These are phyloP conservation scores for Netelia inedita DNA, from an alignment of 2,888 invertebrate genomes.

Conservation along the genomic window DNA sequence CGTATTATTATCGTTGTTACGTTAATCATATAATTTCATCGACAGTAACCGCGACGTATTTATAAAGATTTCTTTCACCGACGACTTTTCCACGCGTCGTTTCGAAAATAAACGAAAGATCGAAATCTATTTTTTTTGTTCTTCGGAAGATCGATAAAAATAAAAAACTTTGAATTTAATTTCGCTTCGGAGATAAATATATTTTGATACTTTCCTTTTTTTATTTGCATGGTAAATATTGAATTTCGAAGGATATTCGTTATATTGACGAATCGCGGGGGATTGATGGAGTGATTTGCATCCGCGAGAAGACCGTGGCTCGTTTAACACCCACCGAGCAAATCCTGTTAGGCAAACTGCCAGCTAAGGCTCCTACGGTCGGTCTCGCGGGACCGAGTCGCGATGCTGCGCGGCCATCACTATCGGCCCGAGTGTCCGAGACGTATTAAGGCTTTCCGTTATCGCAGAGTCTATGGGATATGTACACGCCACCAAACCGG, in stretches of 20 bases:
- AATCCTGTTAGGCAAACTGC: slow-evolving; percentile 69
- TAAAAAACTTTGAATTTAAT: not conserved
- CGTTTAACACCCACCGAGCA: slow-evolving; percentile 69
- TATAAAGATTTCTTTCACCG: too few relatives aligned
- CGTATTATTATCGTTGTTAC: not conserved
- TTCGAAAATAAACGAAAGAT: not conserved
- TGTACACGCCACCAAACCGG: slow-evolving; percentile 48
- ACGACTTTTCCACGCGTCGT: too few relatives aligned
- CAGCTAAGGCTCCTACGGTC: slow-evolving; percentile 37
- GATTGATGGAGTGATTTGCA: slow-evolving; percentile 65
- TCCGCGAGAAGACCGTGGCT: slow-evolving; percentile 57
- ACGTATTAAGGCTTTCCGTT: slow-evolving; percentile 67
- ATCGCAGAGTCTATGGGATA: slow-evolving; percentile 35
- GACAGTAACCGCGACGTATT: not conserved
- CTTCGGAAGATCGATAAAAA: not conserved
- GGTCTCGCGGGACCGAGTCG: slow-evolving; percentile 13
- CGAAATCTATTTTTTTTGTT: too few relatives aligned
- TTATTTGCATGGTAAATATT: slow-evolving; percentile 15
- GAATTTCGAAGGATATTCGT: slow-evolving; percentile 14
- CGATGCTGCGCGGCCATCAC: slow-evolving; percentile 46
- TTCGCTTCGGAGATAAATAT: not conserved
- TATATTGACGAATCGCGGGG: slow-evolving; percentile 40
- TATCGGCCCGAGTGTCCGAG: slow-evolving; percentile 26
- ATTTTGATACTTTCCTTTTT: not conserved
- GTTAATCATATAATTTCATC: not conserved